Conservation (phyloP, 2,797 vertebrate species). For the Macropodus opercularis region DNA sequence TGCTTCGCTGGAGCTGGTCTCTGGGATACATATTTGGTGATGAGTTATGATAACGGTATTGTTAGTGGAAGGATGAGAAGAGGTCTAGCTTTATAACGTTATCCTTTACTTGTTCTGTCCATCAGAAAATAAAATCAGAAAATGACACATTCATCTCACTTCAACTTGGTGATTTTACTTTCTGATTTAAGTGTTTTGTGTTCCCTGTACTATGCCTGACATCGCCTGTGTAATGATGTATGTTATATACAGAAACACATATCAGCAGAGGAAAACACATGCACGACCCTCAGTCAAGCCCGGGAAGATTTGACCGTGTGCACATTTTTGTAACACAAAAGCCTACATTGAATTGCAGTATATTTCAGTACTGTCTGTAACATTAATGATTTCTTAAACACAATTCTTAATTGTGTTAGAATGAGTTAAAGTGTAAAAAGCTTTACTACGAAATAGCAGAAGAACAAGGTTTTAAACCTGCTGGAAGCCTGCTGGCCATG, state of each 20-base stretch:
- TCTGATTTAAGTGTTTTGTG: background rate
- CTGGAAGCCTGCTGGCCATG: no score
- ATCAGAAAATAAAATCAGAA: background rate
- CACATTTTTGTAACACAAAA: background rate
- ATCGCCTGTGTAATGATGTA: background rate
- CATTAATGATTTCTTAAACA: background rate
- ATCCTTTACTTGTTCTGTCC: background rate
- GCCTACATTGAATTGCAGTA: background rate
- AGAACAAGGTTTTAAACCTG: no score
- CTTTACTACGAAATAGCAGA: no score
- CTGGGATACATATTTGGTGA: background rate
- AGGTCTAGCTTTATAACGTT: background rate
- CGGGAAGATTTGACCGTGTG: background rate
- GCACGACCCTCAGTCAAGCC: background rate
- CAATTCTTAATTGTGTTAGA: no score
- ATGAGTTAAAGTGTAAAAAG: no score
- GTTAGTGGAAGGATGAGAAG: background rate
- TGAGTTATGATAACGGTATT: background rate
- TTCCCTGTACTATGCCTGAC: background rate
- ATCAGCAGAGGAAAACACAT: background rate
- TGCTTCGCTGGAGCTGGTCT: constrained; percentile 14
- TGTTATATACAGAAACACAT: background rate
- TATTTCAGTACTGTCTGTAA: background rate
- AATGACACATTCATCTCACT: background rate
- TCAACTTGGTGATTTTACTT: no score